Evolutionary conservation across 2,113 vertebrate species (phyloP).

Genomic region (Rhabdornis inornatus): DNA sequence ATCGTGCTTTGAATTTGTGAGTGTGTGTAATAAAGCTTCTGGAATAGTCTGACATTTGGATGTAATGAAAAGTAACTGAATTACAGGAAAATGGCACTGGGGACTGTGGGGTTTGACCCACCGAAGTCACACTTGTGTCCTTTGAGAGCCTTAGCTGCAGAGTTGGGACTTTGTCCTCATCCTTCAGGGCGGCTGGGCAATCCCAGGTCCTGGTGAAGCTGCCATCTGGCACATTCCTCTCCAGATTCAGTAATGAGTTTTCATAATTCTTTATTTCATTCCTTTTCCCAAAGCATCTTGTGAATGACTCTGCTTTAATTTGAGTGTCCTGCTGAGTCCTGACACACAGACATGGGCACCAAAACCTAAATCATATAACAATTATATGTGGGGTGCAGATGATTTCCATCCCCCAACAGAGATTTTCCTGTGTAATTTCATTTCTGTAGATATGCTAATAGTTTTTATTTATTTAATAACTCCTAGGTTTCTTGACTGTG

Average conservation of each 20-base stretch:
- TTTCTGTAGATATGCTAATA: not conserved
- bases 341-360: not conserved
- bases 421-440: not conserved
- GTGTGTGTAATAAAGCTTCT: not conserved
- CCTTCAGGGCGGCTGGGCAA: not conserved
- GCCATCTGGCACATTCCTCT: not conserved
- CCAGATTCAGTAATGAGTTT: not conserved
- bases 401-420: not conserved
- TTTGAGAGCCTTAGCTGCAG: not conserved
- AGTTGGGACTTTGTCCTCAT: not conserved
- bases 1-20: not conserved
- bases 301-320: not conserved
- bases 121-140: not conserved
- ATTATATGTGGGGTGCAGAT: accelerated
- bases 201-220: not conserved
- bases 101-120: not conserved
- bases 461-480: not conserved
- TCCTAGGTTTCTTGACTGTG: not conserved
- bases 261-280: not conserved
- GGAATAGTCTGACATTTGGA: not conserved
- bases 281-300: not conserved
- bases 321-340: not conserved
- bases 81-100: not conserved
- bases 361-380: not conserved
- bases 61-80: not conserved